phyloP scores from a whole-genome alignment of 2,797 vertebrate species.

The Ptychadena robeensis region DNA sequence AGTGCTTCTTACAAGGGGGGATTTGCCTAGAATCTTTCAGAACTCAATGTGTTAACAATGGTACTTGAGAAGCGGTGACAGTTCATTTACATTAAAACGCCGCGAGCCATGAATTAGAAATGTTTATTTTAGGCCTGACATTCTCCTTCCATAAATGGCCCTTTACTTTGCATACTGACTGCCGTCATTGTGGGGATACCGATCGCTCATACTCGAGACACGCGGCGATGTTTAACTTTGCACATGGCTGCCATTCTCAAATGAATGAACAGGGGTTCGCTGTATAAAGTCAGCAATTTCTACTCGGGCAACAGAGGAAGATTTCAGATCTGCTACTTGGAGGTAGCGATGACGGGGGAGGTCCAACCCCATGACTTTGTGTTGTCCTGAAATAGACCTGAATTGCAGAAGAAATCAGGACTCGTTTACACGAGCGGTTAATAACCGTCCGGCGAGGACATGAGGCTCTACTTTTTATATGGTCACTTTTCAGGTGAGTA shows the following conservation, averaged over 20 bases:
- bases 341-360: too few relatives aligned
- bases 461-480: too few relatives aligned
- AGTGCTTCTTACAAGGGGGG: neutral
- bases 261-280: neutral
- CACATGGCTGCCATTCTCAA: neutral
- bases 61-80: neutral
- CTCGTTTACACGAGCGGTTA: too few relatives aligned
- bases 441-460: too few relatives aligned
- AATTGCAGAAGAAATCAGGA: too few relatives aligned
- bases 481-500: too few relatives aligned
- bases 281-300: too few relatives aligned
- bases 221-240: neutral
- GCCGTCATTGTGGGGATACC: neutral
- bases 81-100: slow-evolving; percentile 5
- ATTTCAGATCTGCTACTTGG: too few relatives aligned
- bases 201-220: neutral
- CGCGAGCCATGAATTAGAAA: neutral
- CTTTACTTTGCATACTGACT: neutral
- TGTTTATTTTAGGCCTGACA: slow-evolving; percentile 1
- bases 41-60: neutral
- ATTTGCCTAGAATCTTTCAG: neutral
- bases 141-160: neutral
- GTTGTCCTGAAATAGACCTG: too few relatives aligned
- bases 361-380: too few relatives aligned
- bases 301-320: too few relatives aligned